A percentile compares a stretch with the other conserved stretches of the same genome.
phyloP scores from a whole-genome alignment of 1,140 invertebrate genomes.

The Drosophila virilis region DNA sequence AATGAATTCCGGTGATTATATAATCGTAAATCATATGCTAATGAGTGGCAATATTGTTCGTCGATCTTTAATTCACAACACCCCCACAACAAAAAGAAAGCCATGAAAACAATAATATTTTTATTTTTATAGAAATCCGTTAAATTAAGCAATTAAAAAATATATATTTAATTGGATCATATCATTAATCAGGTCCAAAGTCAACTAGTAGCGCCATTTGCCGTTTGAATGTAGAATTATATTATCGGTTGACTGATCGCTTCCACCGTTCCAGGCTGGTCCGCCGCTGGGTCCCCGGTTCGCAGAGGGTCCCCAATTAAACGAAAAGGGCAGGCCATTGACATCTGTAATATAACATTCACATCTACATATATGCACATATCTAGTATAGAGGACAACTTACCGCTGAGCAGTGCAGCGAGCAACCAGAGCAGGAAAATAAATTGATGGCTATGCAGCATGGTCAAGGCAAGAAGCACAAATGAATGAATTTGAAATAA shows the following conservation, averaged over 20 bases:
- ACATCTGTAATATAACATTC: slow-evolving; percentile 15
- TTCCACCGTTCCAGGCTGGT: slow-evolving; percentile 62
- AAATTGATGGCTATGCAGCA: slow-evolving; percentile 46
- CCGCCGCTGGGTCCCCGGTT: slow-evolving; percentile 57
- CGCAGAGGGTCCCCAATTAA: slow-evolving; percentile 46
- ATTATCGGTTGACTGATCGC: slow-evolving; percentile 58
- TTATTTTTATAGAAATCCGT: no score
- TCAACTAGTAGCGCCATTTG: slow-evolving; percentile 53
- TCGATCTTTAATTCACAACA: no score
- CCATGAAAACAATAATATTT: no score
- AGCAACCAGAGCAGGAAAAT: slow-evolving; percentile 51
- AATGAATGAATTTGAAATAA: slow-evolving; percentile 55
- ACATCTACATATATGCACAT: slow-evolving; percentile 1
- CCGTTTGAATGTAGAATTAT: slow-evolving; percentile 52
- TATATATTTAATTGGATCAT: no score
- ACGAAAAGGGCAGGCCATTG: slow-evolving; percentile 38
- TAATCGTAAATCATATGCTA: no score
- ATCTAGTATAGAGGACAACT: slow-evolving; percentile 28
- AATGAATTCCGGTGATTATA: no score
- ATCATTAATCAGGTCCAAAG: no score
- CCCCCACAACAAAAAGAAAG: no score
- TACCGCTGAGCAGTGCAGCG: slow-evolving; percentile 56
- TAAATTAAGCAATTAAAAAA: no score
- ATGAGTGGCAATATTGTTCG: no score
- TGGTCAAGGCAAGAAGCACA: slow-evolving; percentile 69